Conservation (phyloP, 1,140 invertebrate species). For the Diorhabda carinulata region DNA sequence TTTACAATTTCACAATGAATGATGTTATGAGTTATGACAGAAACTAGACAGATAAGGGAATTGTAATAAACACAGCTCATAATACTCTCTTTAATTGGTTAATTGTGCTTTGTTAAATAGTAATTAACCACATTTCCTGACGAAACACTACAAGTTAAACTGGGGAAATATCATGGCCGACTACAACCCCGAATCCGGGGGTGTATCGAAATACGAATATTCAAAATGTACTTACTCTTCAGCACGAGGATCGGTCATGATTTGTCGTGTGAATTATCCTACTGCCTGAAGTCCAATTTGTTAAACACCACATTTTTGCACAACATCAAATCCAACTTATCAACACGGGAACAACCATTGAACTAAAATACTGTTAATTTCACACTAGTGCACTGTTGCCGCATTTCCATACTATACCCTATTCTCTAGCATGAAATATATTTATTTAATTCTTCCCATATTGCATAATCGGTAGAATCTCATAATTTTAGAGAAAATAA, state of each 20-base stretch:
- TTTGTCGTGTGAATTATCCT: slow-evolving; percentile 66
- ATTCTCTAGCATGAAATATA: no score
- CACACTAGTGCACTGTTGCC: slow-evolving; percentile 12
- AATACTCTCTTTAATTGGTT: neutral
- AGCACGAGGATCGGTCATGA: slow-evolving; percentile 67
- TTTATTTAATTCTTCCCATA: no score
- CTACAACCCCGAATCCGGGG: slow-evolving; percentile 11
- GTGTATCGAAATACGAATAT: slow-evolving; percentile 11
- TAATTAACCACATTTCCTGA: slow-evolving; percentile 16
- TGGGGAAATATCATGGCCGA: slow-evolving; percentile 19
- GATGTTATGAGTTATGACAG: slow-evolving; percentile 27
- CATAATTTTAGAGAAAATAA: no score
- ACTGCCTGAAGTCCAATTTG: slow-evolving; percentile 60
- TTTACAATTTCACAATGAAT: slow-evolving; percentile 25
- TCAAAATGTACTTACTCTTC: slow-evolving; percentile 60
- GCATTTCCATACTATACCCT: slow-evolving; percentile 6
- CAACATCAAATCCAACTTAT: slow-evolving; percentile 45
- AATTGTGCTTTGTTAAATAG: slow-evolving; percentile 14
- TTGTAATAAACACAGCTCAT: neutral
- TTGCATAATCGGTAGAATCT: no score
- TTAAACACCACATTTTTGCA: slow-evolving; percentile 46
- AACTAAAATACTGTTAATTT: slow-evolving; percentile 40
- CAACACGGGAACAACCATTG: slow-evolving; percentile 43
- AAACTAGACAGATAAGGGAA: slow-evolving; percentile 18
- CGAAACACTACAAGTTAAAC: slow-evolving; percentile 15